These are phyloP conservation scores for Venturia canescens DNA, from an alignment of 1,140 invertebrate species.

Conservation along the genomic window DNA sequence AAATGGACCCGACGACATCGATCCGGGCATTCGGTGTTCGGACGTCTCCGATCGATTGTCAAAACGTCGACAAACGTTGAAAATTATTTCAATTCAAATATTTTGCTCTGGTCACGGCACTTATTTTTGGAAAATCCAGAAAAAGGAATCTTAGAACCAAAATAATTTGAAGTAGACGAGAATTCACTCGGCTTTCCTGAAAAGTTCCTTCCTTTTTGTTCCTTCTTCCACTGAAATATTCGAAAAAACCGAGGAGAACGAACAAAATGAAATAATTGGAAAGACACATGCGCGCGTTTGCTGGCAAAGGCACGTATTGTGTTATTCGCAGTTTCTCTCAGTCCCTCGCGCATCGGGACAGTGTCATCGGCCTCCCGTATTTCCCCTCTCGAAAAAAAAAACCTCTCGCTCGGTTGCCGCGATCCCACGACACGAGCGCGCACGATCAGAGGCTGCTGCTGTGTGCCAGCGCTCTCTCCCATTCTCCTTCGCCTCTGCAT, in stretches of 20 bases:
- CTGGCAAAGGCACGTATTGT: neutral
- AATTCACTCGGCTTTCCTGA: too few relatives aligned
- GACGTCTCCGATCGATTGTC: too few relatives aligned
- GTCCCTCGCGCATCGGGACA: conserved; percentile 17
- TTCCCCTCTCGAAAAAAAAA: conserved; percentile 23
- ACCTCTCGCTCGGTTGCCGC: neutral
- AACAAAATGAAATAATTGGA: neutral
- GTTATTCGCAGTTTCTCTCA: neutral
- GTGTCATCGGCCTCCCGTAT: conserved; percentile 45
- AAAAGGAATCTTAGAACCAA: too few relatives aligned
- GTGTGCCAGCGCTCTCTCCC: neutral
- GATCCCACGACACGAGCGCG: neutral
- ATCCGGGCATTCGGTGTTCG: too few relatives aligned
- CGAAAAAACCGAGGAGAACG: neutral
- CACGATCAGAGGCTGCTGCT: neutral
- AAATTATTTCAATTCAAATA: too few relatives aligned
- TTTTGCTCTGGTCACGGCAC: too few relatives aligned
- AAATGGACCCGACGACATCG: too few relatives aligned
- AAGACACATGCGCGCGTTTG: neutral
- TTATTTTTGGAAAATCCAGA: too few relatives aligned
- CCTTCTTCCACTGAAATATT: neutral
- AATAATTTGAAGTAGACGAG: too few relatives aligned
- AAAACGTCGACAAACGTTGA: too few relatives aligned
- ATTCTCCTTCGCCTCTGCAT: conserved; percentile 20
- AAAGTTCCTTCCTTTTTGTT: too few relatives aligned